Evolutionary conservation across 1,140 invertebrate species (phyloP), one percentile per base, ranked within the genome.

Genomic region (Habropoda laboriosa): DNA sequence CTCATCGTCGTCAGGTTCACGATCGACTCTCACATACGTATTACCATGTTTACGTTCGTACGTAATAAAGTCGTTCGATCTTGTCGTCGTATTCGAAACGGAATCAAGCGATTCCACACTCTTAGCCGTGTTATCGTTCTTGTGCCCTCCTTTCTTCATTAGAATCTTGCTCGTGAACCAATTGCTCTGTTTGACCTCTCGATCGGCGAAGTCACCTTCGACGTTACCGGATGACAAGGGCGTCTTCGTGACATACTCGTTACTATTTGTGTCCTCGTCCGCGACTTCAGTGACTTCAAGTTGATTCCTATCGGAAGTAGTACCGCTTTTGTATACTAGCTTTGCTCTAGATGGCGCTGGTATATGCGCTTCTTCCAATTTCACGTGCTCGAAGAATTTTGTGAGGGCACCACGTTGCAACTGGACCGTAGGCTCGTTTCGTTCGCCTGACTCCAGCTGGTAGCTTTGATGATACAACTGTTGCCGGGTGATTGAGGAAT

Each of bases 291-390:
- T 61, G 49, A 80, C 72, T 13, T 83, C 47, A 2, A 83, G 24
- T 47, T 70, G 45, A 30, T 38, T 85, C 38, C 51, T 76, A 12
- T 80, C 73, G 72, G 73, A 53, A 32, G 38, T 51, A 27, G 24
- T 42, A 27, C 70, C 51, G 55, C 68, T 55, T 47, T 88, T 76
- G 47, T 74, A 63, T 83, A 80, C 83, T 91, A 93, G 81, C 89
- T 92, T 86, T 93, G 92, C 80, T 93, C 90, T 83, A 93, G 84
- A 63, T 92, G 92, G 90, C 92, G 92, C 90, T 93, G 92, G 72
- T 91, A 93, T 71, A 93, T 93, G 92, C 91, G 92, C 90, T 93
- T 93, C 92, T 93, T 93, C 92, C 92, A 93, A 91, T 93, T 93
- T 93, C 92, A 93, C 88, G 91, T 92, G 83, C 87, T 92, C 89